Evolutionary conservation across 2,797 vertebrate genomes (phyloP).

Genomic region (Okamejei kenojei): DNA sequence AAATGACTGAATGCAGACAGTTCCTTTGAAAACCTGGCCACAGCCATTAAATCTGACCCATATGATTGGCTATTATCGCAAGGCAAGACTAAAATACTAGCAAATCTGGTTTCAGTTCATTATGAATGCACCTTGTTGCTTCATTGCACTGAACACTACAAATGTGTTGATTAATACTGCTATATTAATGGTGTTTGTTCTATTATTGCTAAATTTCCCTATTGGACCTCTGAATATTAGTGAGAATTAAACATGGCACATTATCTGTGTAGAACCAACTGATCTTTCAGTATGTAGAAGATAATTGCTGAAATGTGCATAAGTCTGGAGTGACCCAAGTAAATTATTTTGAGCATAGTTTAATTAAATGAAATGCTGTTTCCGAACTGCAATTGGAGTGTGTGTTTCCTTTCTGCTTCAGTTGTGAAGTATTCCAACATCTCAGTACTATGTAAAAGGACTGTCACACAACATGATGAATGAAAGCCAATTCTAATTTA

Average conservation of each 20-base stretch:
- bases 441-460: not conserved
- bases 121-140: not conserved
- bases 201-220: not conserved
- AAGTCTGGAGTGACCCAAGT: not conserved
- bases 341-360: not conserved
- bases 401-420: not conserved
- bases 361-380: constrained; percentile 15
- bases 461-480: not conserved
- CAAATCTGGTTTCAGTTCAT: not conserved
- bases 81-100: not conserved
- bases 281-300: not conserved
- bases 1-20: too few relatives aligned
- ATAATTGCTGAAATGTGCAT: constrained; percentile 20
- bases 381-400: not conserved
- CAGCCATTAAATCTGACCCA: too few relatives aligned
- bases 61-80: not conserved
- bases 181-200: too few relatives aligned
- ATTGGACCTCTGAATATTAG: not conserved
- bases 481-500: not conserved
- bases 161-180: not conserved
- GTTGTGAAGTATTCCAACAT: not conserved
- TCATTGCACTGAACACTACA: not conserved
- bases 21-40: too few relatives aligned
- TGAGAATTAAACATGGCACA: not conserved
- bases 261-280: constrained; percentile 20